phyloP scores from a whole-genome alignment of 2,797 vertebrate species.

The Delichon dasypus region DNA sequence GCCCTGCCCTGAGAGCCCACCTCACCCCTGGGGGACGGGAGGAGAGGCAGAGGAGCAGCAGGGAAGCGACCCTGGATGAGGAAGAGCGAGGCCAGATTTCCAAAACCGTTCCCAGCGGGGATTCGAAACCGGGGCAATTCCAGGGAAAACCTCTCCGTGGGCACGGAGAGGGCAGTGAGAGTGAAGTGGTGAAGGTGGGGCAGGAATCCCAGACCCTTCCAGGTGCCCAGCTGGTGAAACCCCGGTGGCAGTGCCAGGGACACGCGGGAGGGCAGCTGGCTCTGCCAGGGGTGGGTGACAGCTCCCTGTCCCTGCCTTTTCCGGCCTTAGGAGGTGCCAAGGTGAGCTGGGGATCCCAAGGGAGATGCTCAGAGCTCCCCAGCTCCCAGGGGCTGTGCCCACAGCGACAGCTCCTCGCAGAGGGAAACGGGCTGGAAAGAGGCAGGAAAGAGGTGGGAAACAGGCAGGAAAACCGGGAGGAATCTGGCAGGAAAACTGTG shows the following conservation, averaged over 20 bases:
- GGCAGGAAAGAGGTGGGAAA: background rate
- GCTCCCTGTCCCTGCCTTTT: background rate
- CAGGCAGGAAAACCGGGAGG: background rate
- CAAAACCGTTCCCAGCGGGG: background rate
- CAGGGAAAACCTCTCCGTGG: background rate
- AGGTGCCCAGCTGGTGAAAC: background rate
- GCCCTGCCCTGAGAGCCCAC: background rate
- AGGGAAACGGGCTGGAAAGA: background rate
- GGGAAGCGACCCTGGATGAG: background rate
- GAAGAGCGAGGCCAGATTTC: background rate
- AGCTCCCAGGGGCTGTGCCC: background rate
- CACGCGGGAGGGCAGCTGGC: background rate
- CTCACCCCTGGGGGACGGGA: background rate
- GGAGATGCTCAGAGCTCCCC: background rate
- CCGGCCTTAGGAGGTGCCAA: background rate
- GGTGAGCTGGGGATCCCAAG: background rate
- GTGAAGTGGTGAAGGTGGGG: background rate
- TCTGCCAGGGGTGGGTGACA: background rate
- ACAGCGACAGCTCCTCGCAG: fast-evolving
- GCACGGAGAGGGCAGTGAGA: background rate
- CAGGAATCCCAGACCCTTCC: background rate
- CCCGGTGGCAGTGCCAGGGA: background rate
- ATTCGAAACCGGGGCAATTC: background rate
- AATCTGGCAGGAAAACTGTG: background rate
- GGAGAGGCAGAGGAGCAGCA: background rate